These are phyloP conservation scores for Pantala flavescens DNA, from an alignment of 1,140 invertebrate genomes.

Conservation along the genomic window DNA sequence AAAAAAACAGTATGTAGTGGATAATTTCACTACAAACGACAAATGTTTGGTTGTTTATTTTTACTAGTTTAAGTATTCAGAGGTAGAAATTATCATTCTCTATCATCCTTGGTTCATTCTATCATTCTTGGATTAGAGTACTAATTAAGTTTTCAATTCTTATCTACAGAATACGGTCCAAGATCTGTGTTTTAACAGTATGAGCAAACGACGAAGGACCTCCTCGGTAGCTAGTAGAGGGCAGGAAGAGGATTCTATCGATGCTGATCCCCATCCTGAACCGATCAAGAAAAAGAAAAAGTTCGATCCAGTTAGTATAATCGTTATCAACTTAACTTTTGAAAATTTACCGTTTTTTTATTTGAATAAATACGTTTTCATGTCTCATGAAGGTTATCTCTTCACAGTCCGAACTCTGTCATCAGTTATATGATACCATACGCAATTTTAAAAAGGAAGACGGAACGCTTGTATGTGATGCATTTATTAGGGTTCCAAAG, in stretches of 20 bases:
- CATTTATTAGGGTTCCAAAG: conserved; percentile 89
- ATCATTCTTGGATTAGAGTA: neutral
- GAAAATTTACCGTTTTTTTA: conserved; percentile 13
- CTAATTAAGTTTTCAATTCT: neutral
- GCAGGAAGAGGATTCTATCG: conserved; percentile 44
- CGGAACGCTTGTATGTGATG: conserved; percentile 80
- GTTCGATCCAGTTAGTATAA: conserved; percentile 39
- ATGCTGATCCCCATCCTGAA: conserved; percentile 34
- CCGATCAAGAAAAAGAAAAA: conserved; percentile 40
- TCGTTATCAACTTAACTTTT: neutral
- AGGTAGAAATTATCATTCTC: neutral
- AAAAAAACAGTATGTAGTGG: neutral
- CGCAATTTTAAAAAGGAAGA: conserved; percentile 87
- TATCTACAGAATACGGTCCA: neutral
- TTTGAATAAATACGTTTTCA: neutral
- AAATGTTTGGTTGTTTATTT: neutral
- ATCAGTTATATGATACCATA: conserved; percentile 85
- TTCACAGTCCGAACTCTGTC: conserved; percentile 69
- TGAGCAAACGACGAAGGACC: conserved; percentile 54
- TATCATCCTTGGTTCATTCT: neutral
- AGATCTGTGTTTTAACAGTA: conserved; percentile 25
- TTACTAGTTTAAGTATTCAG: neutral
- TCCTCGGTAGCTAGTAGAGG: conserved; percentile 58
- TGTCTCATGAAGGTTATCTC: conserved; percentile 21
- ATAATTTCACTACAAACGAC: neutral